phyloP scores from a whole-genome alignment of 2,888 invertebrate genomes.

The Gryllus longicercus region DNA sequence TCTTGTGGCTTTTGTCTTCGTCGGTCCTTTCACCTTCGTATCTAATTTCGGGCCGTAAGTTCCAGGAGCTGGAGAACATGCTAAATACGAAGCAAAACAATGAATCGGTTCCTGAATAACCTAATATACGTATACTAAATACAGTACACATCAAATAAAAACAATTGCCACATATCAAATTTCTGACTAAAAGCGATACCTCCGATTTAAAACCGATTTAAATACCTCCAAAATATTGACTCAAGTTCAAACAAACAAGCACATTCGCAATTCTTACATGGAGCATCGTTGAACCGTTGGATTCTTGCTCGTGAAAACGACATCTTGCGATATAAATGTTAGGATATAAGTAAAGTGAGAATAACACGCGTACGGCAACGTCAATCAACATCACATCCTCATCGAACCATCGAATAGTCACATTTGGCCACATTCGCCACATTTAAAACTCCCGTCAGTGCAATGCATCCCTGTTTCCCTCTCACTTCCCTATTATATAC shows the following conservation, averaged over 20 bases:
- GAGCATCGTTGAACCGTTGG: conserved; percentile 54
- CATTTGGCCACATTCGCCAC: background rate
- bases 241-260: background rate
- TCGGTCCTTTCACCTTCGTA: conserved; percentile 46
- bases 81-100: conserved; percentile 42
- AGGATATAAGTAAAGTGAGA: background rate
- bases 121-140: background rate
- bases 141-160: no score
- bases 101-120: background rate
- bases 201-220: background rate
- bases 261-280: conserved; percentile 48
- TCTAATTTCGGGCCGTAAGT: conserved; percentile 52
- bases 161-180: no score
- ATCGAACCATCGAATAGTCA: no score
- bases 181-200: background rate
- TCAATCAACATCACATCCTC: background rate
- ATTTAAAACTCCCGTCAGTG: background rate
- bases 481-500: background rate
- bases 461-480: background rate
- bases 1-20: conserved; percentile 37
- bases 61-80: conserved; percentile 53
- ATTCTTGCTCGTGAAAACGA: conserved; percentile 57
- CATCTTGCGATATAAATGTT: conserved; percentile 44
- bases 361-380: background rate
- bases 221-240: background rate